phyloP scores from a whole-genome alignment of 1,140 invertebrate species.

The Neocloeon triangulifer region DNA sequence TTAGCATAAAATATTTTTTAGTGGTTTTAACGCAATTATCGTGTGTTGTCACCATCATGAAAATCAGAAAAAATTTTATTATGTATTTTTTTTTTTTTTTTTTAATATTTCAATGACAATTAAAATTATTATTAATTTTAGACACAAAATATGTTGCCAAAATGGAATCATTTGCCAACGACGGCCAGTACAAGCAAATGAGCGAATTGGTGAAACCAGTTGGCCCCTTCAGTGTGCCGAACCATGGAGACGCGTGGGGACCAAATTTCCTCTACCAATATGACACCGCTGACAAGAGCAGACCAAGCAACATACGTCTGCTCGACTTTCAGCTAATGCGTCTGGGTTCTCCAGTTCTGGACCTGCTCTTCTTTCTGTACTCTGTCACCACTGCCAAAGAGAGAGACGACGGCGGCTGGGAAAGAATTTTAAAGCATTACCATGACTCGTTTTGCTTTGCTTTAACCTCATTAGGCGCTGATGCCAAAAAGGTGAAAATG shows the following conservation, averaged over 20 bases:
- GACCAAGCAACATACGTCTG: constrained; percentile 26
- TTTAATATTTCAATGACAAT: too few relatives aligned
- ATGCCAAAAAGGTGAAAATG: constrained; percentile 29
- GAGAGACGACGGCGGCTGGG: constrained; percentile 27
- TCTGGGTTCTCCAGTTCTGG: constrained; percentile 28
- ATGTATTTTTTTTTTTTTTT: too few relatives aligned
- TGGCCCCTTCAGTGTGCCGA: too few relatives aligned
- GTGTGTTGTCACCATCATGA: too few relatives aligned
- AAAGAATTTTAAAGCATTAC: constrained; percentile 28
- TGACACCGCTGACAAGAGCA: constrained; percentile 12
- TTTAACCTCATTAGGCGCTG: constrained; percentile 29
- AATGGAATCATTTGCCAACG: too few relatives aligned
- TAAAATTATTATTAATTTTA: too few relatives aligned
- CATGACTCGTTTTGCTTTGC: constrained; percentile 25
- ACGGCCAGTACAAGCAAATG: too few relatives aligned
- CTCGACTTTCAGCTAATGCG: constrained; percentile 46
- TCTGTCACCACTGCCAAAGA: constrained; percentile 31
- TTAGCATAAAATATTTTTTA: too few relatives aligned
- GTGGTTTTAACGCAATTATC: too few relatives aligned
- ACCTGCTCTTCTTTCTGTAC: constrained; percentile 36
- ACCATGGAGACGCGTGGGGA: constrained; percentile 47
- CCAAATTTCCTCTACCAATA: constrained; percentile 42
- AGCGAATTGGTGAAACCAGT: not conserved
- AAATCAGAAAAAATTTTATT: too few relatives aligned
- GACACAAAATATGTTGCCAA: too few relatives aligned